Evolutionary conservation across 2,113 vertebrate species (phyloP), one percentile per base, ranked within the genome.

Genomic region (Fulmarus glacialis): DNA sequence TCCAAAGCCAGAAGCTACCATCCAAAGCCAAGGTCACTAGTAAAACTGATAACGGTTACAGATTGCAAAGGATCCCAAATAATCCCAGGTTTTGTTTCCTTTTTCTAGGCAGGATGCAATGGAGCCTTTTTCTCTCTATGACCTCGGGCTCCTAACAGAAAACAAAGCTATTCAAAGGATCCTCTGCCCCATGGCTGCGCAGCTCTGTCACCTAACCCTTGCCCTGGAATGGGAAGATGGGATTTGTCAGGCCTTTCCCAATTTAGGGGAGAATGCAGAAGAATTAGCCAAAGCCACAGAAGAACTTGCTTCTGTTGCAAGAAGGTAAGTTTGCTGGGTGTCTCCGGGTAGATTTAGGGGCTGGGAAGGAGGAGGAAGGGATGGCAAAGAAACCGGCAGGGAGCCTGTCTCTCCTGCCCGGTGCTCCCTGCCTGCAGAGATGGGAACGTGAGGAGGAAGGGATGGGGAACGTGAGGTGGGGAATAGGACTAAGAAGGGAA

Each of bases 311-410:
- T 62, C 77, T 43, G 89, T 32, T 8, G 89, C 93, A 27, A 74
- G 40, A 43, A 95, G 94, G 97, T 96, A 56, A 74, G 70, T 19
- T 10, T 53, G 47, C 6, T 6, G 55, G 15, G 36, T 14, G 19
- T 11, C 29, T 71, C 32, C 0, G 0, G 14, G 3, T 16, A 29
- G 34, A 45, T 21, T 0, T 26, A 12, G 32, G 27, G 18, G 40
- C 78, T 42, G 45, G n/a, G 52, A 77, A 48, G 53, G 60, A 43
- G 53, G 40, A 80, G 40, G 30, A 67, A 64, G 45, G 45, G 36
- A 50, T 15, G 24, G 70, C 22, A 60, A 43, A 67, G 30, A 21
- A 60, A n/a, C 6, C 1, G n/a, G 8, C 40, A 47, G 45, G 36
- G 45, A 82, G 23, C 19, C 27, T 38, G 53, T n/a, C 36, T 27